Evolutionary conservation across 2,113 vertebrate genomes (phyloP), one percentile per base, ranked within the genome.

Genomic region (Chaetodon auriga): DNA sequence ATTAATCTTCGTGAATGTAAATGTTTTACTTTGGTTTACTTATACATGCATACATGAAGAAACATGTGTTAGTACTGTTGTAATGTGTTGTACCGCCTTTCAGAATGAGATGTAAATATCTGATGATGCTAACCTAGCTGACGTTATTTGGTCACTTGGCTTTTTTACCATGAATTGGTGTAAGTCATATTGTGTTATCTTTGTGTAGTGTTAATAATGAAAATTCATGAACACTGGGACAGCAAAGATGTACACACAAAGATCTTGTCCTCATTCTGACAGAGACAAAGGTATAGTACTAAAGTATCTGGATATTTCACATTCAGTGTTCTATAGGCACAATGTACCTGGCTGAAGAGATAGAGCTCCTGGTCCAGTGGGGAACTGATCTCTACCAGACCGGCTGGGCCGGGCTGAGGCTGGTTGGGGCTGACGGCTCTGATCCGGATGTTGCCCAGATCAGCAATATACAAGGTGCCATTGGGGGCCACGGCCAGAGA

Each of bases 291-390:
- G 41, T 21, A 25, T 11, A 23, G 54, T 18, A 46, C 15, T 51
- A 2, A 19, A 23, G 6, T 43, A 43, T 43, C 41, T 5, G 5
- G 41, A 43, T 7, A 43, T 43, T 43, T 30, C 30, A 30, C 30
- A 30, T 30, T 30, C 30, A 30, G 30, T 30, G 30, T 30, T 30
- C 30, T 30, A 30, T 30, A 23, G 25, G 43, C 65, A 38, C 0
- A 8, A 58, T 65, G 35, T 91, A 94, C 94, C 92, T 94, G 93
- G 54, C 95, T 97, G 94, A 99, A 99, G 81, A 98, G 96, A 90
- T 99, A 99, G 8, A 99, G 95, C 81, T 99, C 98, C 92, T 98
- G 97, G 91, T 99, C 98, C 4, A 96, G 96, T 2, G 97, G 96
- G 0, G 98, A 98, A 2, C 97, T 97, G 23, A 99, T 97, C 95